phyloP scores from a whole-genome alignment of 2,888 invertebrate genomes.

The Protophormia terraenovae region DNA sequence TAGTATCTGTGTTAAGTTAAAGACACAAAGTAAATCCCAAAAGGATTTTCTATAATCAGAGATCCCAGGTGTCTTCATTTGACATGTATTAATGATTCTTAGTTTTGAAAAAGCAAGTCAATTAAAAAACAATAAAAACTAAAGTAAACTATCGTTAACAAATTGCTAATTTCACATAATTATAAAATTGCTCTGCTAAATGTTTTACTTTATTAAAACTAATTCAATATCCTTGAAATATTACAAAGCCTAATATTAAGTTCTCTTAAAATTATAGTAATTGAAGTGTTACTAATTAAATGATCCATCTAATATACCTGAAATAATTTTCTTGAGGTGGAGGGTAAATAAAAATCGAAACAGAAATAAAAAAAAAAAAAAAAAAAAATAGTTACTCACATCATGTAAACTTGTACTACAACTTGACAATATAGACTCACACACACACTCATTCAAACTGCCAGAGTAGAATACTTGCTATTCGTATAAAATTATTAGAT shows the following conservation, averaged over 20 bases:
- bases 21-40: no score
- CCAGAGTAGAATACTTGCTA: slow-evolving; percentile 41
- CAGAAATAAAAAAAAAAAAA: slow-evolving; percentile 8
- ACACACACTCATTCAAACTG: slow-evolving; percentile 7
- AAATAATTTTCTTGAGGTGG: background rate
- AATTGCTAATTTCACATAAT: background rate
- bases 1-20: no score
- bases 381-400: slow-evolving; percentile 37
- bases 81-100: no score
- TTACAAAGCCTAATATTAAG: background rate
- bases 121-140: no score
- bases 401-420: slow-evolving; percentile 59
- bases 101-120: no score
- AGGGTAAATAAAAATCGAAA: slow-evolving; percentile 33
- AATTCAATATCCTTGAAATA: background rate
- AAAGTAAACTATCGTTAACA: background rate
- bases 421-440: slow-evolving; percentile 56
- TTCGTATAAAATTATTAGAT: slow-evolving; percentile 46
- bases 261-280: background rate
- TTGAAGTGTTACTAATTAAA: slow-evolving; percentile 42
- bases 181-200: background rate
- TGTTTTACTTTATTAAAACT: background rate
- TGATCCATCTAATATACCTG: slow-evolving; percentile 16
- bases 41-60: no score
- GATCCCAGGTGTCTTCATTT: no score